These are phyloP conservation scores for Apamea anceps DNA, from an alignment of 2,888 invertebrate species.

Conservation along the genomic window DNA sequence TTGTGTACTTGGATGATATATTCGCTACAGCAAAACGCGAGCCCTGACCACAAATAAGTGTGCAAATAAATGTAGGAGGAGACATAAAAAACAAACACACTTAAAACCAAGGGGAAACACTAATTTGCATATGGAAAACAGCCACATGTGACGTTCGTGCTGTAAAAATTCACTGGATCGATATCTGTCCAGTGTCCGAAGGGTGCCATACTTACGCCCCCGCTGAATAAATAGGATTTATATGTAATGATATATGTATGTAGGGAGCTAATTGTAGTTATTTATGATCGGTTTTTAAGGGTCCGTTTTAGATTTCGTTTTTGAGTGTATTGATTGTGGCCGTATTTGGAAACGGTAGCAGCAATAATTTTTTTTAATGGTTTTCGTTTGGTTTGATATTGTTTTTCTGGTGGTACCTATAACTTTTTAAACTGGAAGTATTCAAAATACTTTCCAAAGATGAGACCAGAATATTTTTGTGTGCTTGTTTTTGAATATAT, in stretches of 20 bases:
- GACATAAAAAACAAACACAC: constrained; percentile 87
- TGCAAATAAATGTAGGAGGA: constrained; percentile 67
- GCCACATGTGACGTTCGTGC: constrained; percentile 81
- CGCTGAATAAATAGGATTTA: constrained; percentile 64
- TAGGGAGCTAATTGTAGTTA: constrained; percentile 60
- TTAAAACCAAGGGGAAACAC: constrained; percentile 84
- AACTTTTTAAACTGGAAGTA: too few species aligned
- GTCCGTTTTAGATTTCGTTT: constrained; percentile 24
- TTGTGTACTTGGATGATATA: constrained; percentile 47
- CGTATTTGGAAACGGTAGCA: constrained; percentile 2
- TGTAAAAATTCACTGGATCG: constrained; percentile 70
- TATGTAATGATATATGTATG: constrained; percentile 63
- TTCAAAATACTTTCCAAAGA: too few species aligned
- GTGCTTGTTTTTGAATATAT: neutral
- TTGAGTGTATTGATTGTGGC: constrained; percentile 30
- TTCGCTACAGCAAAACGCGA: constrained; percentile 48
- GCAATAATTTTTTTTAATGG: neutral
- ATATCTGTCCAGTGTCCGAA: constrained; percentile 66
- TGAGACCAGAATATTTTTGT: too few species aligned
- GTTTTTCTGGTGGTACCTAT: too few species aligned
- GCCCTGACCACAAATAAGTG: constrained; percentile 57
- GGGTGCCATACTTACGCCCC: constrained; percentile 63
- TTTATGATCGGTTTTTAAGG: constrained; percentile 54
- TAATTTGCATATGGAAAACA: constrained; percentile 88
- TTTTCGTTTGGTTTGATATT: too few species aligned